These are phyloP conservation scores for Gymnogyps californianus DNA, from an alignment of 2,113 vertebrate genomes.

Conservation along the genomic window DNA sequence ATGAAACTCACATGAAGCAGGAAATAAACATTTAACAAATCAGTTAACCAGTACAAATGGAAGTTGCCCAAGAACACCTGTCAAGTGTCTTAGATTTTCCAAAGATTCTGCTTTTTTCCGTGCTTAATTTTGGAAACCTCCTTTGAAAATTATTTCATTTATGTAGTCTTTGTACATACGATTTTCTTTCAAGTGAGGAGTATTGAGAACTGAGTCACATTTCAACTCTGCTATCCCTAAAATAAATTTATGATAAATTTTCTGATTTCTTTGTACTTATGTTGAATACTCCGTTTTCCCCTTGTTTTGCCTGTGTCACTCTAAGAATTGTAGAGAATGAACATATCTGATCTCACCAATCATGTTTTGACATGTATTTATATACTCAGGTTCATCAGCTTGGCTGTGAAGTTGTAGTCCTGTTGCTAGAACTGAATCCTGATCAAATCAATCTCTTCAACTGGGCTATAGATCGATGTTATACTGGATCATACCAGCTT, in stretches of 20 bases:
- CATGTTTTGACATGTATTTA: background rate
- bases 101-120: background rate
- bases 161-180: background rate
- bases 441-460: constrained; percentile 98
- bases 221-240: background rate
- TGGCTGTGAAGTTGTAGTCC: constrained; percentile 94
- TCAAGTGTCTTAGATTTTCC: background rate
- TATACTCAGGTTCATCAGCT: constrained; percentile 89
- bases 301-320: background rate
- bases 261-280: background rate
- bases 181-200: background rate
- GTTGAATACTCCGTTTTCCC: background rate
- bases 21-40: background rate
- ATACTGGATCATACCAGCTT: constrained; percentile 95
- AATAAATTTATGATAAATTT: background rate
- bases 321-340: background rate
- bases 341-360: background rate
- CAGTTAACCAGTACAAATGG: background rate
- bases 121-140: background rate
- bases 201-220: background rate
- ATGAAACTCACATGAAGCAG: background rate
- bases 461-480: constrained; percentile 98
- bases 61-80: background rate
- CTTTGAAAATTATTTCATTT: background rate
- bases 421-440: constrained; percentile 94